phyloP scores from a whole-genome alignment of 2,113 vertebrate species.

The Chiloscyllium plagiosum region DNA sequence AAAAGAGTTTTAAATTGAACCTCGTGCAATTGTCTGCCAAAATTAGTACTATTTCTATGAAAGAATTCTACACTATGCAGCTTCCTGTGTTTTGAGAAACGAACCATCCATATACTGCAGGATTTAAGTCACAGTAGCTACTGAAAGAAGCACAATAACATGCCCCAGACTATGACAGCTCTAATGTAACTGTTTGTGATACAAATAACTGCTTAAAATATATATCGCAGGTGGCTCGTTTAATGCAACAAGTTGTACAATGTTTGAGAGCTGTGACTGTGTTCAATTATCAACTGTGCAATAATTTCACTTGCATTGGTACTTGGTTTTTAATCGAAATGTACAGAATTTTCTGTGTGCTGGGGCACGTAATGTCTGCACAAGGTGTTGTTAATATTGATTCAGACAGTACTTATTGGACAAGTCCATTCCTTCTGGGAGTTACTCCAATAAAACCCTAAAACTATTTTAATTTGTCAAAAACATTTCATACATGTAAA shows the following conservation, averaged over 20 bases:
- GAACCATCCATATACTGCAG: neutral
- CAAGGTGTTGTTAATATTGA: neutral
- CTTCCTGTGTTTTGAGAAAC: neutral
- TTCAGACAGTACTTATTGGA: neutral
- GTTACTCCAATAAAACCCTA: neutral
- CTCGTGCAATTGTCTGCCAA: neutral
- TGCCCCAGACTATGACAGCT: neutral
- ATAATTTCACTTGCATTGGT: neutral
- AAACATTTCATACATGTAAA: neutral
- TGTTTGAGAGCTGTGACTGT: neutral
- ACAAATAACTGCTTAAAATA: neutral
- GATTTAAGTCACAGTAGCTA: neutral
- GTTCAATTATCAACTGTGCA: neutral
- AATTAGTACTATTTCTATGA: neutral
- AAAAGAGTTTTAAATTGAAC: neutral
- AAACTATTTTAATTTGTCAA: conserved; percentile 21
- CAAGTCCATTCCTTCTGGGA: neutral
- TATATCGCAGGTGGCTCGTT: neutral
- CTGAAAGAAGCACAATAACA: neutral
- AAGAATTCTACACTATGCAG: neutral
- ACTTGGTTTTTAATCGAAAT: neutral
- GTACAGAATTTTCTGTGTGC: neutral
- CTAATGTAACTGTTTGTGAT: neutral
- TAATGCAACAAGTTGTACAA: neutral
- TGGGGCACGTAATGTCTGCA: neutral